A percentile compares a stretch with the other conserved stretches of the same genome.
These are phyloP conservation scores for Nibea albiflora DNA, from an alignment of 2,113 vertebrate genomes.

Conservation along the genomic window DNA sequence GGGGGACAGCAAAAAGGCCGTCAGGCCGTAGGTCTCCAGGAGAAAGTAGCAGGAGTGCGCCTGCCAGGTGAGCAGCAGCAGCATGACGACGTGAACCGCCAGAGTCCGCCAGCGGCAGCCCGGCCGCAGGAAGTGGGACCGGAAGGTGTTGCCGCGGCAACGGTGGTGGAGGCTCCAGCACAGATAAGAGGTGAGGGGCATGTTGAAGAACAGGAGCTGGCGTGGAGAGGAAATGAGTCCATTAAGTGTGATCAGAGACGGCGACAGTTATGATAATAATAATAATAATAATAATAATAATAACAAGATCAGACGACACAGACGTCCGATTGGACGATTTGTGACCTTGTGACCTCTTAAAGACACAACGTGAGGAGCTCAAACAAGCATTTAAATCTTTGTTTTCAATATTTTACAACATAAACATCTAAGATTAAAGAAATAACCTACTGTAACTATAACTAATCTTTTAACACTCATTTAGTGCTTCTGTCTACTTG, in stretches of 20 bases:
- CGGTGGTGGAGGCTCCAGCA: conserved; percentile 94
- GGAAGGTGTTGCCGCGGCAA: conserved; percentile 88
- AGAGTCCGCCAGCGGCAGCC: conserved; percentile 73
- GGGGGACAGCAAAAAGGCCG: conserved; percentile 92
- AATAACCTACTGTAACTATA: background rate
- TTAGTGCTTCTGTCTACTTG: background rate
- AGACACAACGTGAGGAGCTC: background rate
- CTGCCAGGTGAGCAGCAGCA: conserved; percentile 92
- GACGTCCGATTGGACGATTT: too few relatives aligned
- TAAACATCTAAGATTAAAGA: background rate
- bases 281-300: background rate
- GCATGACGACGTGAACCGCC: conserved; percentile 85
- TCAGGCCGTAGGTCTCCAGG: conserved; percentile 88
- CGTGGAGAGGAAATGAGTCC: conserved; percentile 32
- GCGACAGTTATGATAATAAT: background rate
- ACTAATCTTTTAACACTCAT: background rate
- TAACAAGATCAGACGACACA: too few relatives aligned
- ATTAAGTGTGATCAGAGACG: conserved; percentile 17
- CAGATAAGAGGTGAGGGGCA: conserved; percentile 92
- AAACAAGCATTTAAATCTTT: background rate
- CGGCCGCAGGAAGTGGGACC: conserved; percentile 85
- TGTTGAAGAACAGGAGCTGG: conserved; percentile 94
- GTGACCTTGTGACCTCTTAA: background rate
- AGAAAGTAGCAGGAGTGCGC: conserved; percentile 92
- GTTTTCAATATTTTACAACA: background rate